A percentile compares a stretch with the other conserved stretches of the same genome.
phyloP scores from a whole-genome alignment of 2,888 invertebrate species.

The Cataglyphis livida region DNA sequence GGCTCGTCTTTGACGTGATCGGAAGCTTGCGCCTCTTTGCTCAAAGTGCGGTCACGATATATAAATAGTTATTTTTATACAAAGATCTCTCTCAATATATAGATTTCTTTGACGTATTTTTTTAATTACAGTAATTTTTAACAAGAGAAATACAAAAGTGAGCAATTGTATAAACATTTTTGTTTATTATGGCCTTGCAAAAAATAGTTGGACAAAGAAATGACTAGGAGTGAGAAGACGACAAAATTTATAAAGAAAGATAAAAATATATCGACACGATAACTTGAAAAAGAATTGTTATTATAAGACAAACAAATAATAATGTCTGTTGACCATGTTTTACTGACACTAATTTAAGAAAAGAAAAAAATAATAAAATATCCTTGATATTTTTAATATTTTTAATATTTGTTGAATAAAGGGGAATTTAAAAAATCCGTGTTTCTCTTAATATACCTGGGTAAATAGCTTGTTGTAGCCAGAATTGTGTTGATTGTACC shows the following conservation, averaged over 20 bases:
- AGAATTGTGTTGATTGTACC: constrained; percentile 91
- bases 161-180: constrained; percentile 23
- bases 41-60: constrained; percentile 41
- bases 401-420: not conserved
- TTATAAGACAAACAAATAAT: not conserved
- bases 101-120: not conserved
- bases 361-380: not conserved
- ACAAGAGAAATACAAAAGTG: constrained; percentile 31
- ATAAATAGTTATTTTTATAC: constrained; percentile 40
- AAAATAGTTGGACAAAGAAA: not conserved
- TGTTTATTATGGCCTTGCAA: constrained; percentile 24
- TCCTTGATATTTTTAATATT: too few relatives aligned
- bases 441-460: constrained; percentile 87
- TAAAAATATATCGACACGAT: not conserved
- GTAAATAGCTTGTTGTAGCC: constrained; percentile 94
- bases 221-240: not conserved
- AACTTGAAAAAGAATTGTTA: not conserved
- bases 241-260: not conserved
- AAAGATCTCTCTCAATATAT: not conserved
- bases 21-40: constrained; percentile 44
- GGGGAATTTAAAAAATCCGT: not conserved
- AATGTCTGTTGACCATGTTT: not conserved
- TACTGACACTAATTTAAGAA: not conserved
- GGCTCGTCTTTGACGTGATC: constrained; percentile 40
- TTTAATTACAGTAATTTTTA: constrained; percentile 35